Evolutionary conservation across 2,113 vertebrate species (phyloP), one percentile per base, ranked within the genome.

Genomic region (Oxyura jamaicensis): DNA sequence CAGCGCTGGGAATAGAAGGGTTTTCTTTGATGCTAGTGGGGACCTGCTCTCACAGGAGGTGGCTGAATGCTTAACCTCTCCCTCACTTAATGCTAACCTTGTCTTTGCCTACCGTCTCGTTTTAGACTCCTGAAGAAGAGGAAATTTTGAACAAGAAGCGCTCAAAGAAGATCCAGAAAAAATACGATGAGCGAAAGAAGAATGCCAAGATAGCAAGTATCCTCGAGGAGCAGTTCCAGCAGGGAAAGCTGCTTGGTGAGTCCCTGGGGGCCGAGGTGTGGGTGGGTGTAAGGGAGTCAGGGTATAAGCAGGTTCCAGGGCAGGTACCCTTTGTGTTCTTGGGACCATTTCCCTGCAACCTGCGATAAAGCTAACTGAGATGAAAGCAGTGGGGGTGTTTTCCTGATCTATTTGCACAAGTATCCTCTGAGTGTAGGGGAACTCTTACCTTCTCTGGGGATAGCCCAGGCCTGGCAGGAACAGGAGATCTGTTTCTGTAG

Each of bases 91-190:
- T 29, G 26, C 17, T 41, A 28, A 78, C 29, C 60, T n/a, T 36
- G 26, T 8, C 67, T 26, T 72, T 2, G 17, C 15, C 55, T 46
- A 7, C 6, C 23, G 8, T 42, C 60, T 91, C 75, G 31, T 50
- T 94, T 23, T 86, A 99, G 99, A 99, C 99, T 80, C 99, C 99
- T 50, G 99, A 99, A 73, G 99, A 99, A 88, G 99, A 99, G 76
- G 99, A 99, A 74, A 98, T 99, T 81, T 97, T 99, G 94, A 99
- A 99, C 96, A 99, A 99, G 97, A 99, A 99, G 68, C 98, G 99
- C 86, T 99, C 99, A n/a, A 99, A 99, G 98, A 99, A 99, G 97
- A 99, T 98, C 92, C 99, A 99, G 97, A 99, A 99, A 96, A 99
- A 99, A 92, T 99, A 99, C 0, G 99, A 99, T 15, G 98, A 99